phyloP scores from a whole-genome alignment of 2,113 vertebrate genomes.

The Gallinago undulata region DNA sequence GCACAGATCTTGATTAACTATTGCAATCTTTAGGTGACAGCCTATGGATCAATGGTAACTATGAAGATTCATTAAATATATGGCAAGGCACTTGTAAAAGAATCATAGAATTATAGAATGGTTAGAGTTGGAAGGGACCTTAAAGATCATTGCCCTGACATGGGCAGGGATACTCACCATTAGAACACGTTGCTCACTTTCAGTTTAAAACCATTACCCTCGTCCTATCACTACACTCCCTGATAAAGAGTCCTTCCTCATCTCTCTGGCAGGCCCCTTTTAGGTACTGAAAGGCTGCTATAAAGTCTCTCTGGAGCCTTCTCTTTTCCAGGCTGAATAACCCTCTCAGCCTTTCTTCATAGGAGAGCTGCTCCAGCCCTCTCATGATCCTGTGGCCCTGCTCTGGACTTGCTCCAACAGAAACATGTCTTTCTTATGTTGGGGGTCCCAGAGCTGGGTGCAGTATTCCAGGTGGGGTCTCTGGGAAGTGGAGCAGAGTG shows the following conservation, averaged over 20 bases:
- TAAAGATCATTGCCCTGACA: background rate
- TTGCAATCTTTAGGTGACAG: background rate
- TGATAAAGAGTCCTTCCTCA: background rate
- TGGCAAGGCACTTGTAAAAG: background rate
- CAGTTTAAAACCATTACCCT: background rate
- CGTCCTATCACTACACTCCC: background rate
- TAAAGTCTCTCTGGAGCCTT: background rate
- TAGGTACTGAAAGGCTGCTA: background rate
- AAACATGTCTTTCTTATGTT: background rate
- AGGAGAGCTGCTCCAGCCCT: background rate
- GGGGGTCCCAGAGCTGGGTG: background rate
- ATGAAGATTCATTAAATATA: rapidly evolving
- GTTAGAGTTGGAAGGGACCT: background rate
- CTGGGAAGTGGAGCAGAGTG: background rate
- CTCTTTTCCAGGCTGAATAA: background rate
- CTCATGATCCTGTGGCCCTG: background rate
- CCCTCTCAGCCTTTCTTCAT: background rate
- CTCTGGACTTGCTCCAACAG: background rate
- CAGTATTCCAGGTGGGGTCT: background rate
- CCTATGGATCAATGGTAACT: background rate
- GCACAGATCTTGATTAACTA: background rate
- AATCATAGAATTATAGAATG: background rate
- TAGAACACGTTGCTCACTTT: background rate
- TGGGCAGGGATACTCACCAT: background rate
- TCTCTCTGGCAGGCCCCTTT: no score